Conservation (phyloP, 2,888 invertebrate genomes). For the Phortica magna region DNA sequence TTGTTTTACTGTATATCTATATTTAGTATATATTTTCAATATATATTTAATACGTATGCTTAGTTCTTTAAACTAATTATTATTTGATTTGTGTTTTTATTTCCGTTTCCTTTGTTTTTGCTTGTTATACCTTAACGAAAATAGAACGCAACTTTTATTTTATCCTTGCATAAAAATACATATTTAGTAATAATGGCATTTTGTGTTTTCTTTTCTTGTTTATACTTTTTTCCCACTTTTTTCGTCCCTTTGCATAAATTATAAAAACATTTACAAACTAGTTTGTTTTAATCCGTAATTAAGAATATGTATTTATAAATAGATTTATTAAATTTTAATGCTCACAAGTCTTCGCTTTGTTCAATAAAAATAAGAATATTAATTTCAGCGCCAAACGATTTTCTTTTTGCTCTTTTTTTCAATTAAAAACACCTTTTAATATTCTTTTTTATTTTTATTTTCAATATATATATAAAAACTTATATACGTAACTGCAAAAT, state of each 20-base stretch:
- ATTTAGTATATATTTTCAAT: constrained; percentile 59
- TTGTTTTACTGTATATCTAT: constrained; percentile 62
- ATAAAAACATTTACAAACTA: constrained; percentile 72
- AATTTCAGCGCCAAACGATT: constrained; percentile 9
- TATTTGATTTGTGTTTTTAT: constrained; percentile 29
- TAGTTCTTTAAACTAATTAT: constrained; percentile 25
- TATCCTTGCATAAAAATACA: constrained; percentile 36
- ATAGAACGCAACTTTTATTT: constrained; percentile 30
- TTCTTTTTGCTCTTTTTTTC: background rate
- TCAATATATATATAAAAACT: constrained; percentile 8
- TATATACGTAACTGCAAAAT: constrained; percentile 1
- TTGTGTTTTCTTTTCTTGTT: constrained; percentile 45
- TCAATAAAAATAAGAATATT: constrained; percentile 14
- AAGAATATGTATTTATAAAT: constrained; percentile 50
- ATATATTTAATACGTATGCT: constrained; percentile 40
- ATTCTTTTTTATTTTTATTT: background rate
- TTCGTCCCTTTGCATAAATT: constrained; percentile 56
- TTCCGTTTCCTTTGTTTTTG: constrained; percentile 10
- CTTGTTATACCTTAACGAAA: constrained; percentile 30
- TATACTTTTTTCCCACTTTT: constrained; percentile 36
- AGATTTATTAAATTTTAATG: constrained; percentile 71
- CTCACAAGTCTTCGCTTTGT: constrained; percentile 70
- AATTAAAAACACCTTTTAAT: background rate
- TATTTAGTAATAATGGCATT: constrained; percentile 66
- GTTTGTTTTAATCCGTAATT: constrained; percentile 66